Conservation (phyloP, 2,888 invertebrate genomes). For the Chloroclysta siterata region DNA sequence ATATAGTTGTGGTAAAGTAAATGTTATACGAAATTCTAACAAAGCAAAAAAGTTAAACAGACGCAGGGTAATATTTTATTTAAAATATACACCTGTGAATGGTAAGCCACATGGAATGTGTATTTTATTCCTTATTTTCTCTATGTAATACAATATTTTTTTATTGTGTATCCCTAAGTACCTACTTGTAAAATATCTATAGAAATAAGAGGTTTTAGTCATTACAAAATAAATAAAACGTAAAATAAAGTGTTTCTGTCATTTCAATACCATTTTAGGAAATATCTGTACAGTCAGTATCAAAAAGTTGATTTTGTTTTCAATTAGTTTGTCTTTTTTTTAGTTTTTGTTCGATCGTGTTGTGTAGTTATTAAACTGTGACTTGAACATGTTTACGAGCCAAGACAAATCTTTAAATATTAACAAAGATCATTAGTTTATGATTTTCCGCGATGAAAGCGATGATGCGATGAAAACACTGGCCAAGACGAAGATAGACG, state of each 20-base stretch:
- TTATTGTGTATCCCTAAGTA: neutral
- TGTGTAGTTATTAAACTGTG: too few relatives aligned
- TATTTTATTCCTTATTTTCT: conserved; percentile 29
- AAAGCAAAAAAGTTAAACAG: conserved; percentile 45
- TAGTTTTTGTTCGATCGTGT: too few relatives aligned
- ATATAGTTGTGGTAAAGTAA: conserved; percentile 23
- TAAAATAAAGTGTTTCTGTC: conserved; percentile 11
- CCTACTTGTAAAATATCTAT: conserved; percentile 6
- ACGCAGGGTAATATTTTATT: conserved; percentile 73
- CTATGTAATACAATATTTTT: conserved; percentile 11
- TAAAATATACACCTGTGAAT: conserved; percentile 72
- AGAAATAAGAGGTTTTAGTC: conserved; percentile 37
- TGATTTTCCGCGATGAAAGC: too few relatives aligned
- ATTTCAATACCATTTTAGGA: neutral
- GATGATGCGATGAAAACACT: too few relatives aligned
- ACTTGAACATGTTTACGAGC: too few relatives aligned
- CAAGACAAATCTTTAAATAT: too few relatives aligned
- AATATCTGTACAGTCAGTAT: too few relatives aligned
- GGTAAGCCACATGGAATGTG: conserved; percentile 51
- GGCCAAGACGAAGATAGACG: too few relatives aligned
- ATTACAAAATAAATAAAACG: conserved; percentile 41
- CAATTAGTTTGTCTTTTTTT: too few relatives aligned
- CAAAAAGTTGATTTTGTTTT: too few relatives aligned
- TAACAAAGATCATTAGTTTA: too few relatives aligned
- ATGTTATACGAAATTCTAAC: conserved; percentile 46